Percentiles rank a stretch among this genome's conserved stretches.
phyloP scores from a whole-genome alignment of 2,113 vertebrate species.

The Callaeas wilsoni region DNA sequence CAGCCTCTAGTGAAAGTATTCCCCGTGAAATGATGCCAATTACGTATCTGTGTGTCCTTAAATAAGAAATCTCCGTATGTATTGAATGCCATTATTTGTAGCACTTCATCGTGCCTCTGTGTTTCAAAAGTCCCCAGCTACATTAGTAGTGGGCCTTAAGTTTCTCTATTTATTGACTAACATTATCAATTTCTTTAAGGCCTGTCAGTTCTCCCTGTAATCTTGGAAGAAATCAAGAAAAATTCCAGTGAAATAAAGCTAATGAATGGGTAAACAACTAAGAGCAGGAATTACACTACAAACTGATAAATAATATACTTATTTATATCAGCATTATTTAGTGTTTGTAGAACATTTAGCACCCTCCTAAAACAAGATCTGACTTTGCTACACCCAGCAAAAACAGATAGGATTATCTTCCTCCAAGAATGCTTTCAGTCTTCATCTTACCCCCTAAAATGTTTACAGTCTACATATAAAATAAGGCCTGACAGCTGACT shows the following conservation, averaged over 20 bases:
- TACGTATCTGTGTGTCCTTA: not conserved
- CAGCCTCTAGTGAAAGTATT: not conserved
- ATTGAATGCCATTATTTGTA: not conserved
- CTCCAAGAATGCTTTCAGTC: not conserved
- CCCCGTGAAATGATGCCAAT: not conserved
- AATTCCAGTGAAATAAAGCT: not conserved
- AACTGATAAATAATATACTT: not conserved
- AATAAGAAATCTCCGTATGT: not conserved
- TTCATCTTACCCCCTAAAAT: not conserved
- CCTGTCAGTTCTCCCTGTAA: not conserved
- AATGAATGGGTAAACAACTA: not conserved
- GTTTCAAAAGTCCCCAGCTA: not conserved
- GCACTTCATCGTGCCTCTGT: not conserved
- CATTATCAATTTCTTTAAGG: not conserved
- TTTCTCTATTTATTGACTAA: not conserved
- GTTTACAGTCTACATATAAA: not conserved
- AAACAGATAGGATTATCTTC: not conserved
- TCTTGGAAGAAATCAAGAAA: not conserved
- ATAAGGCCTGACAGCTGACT: not conserved
- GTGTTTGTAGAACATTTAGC: not conserved
- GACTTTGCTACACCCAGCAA: not conserved
- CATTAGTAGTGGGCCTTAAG: not conserved
- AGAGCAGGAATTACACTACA: not conserved
- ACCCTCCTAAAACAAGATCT: not conserved
- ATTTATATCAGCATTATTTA: not conserved